Percentiles rank a stretch among this genome's conserved stretches.
Evolutionary conservation across 1,140 invertebrate species (phyloP).

Genomic region (Telenomus remus): DNA sequence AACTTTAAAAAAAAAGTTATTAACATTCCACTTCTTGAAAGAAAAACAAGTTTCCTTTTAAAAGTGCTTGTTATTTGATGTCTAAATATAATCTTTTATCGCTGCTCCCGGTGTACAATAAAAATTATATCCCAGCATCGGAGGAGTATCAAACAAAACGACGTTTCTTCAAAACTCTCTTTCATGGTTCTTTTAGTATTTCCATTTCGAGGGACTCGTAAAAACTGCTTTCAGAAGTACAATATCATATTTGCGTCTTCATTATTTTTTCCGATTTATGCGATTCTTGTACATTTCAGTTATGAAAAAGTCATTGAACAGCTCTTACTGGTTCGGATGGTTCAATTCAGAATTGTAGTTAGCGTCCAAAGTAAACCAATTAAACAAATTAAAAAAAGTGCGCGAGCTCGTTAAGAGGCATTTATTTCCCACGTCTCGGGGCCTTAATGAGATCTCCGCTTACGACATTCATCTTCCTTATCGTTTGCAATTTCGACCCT

Average conservation of each 20-base stretch:
- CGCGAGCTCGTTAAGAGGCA: constrained; percentile 34
- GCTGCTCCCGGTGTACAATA: too few relatives aligned
- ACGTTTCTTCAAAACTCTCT: too few relatives aligned
- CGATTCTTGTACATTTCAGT: constrained; percentile 8
- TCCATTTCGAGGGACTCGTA: too few relatives aligned
- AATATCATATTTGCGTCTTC: too few relatives aligned
- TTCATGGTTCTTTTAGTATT: too few relatives aligned
- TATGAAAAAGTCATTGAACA: constrained; percentile 17
- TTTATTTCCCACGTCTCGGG: constrained; percentile 50
- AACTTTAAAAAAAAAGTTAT: constrained; percentile 13
- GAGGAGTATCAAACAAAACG: too few relatives aligned
- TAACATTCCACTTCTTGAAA: constrained; percentile 27
- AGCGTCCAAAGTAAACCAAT: constrained; percentile 35
- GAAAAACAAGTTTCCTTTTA: constrained; percentile 1
- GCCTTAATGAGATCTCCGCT: constrained; percentile 46
- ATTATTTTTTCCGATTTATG: too few relatives aligned
- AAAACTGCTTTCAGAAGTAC: too few relatives aligned
- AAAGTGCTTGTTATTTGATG: too few relatives aligned
- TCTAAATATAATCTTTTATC: too few relatives aligned
- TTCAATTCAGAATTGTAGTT: constrained; percentile 27
- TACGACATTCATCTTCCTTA: constrained; percentile 40
- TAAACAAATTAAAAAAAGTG: constrained; percentile 44
- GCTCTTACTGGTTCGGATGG: constrained; percentile 17
- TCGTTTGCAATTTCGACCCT: constrained; percentile 30
- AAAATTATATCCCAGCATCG: too few relatives aligned